These are phyloP conservation scores for Platynereis dumerilii DNA, from an alignment of 2,888 invertebrate genomes.

Conservation along the genomic window DNA sequence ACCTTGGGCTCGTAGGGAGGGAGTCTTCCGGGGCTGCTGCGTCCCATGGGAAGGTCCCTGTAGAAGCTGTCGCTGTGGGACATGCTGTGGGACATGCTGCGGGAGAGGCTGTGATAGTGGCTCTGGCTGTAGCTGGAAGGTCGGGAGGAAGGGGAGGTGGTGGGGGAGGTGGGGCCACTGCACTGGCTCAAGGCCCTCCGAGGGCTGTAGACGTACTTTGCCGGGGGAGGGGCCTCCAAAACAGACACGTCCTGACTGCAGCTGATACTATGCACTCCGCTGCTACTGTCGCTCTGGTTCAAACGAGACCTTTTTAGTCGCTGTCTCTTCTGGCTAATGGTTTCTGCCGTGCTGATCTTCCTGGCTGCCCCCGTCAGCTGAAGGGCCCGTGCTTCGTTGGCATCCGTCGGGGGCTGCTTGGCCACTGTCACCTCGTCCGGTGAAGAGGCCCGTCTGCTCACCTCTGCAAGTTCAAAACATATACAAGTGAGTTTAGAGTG, in stretches of 20 bases:
- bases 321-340: neutral
- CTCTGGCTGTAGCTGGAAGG: neutral
- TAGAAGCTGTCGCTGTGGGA: neutral
- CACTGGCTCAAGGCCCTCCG: neutral
- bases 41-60: neutral
- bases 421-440: too few relatives aligned
- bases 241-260: neutral
- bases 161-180: neutral
- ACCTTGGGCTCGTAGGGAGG: constrained; percentile 4
- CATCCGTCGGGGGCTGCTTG: neutral
- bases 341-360: constrained; percentile 1
- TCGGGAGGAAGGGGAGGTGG: neutral
- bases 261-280: neutral
- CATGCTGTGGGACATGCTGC: neutral
- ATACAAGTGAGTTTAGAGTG: too few relatives aligned
- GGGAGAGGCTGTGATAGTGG: neutral
- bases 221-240: constrained; percentile 1
- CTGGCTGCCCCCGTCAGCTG: constrained; percentile 6
- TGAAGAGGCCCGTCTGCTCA: too few relatives aligned
- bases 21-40: neutral
- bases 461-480: too few relatives aligned
- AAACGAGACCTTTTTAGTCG: neutral
- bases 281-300: constrained; percentile 7
- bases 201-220: neutral
- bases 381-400: neutral